Percentiles rank a stretch among this genome's conserved stretches.
These are phyloP conservation scores for Danio jaintianensis DNA, from an alignment of 2,797 vertebrate species.

Conservation along the genomic window DNA sequence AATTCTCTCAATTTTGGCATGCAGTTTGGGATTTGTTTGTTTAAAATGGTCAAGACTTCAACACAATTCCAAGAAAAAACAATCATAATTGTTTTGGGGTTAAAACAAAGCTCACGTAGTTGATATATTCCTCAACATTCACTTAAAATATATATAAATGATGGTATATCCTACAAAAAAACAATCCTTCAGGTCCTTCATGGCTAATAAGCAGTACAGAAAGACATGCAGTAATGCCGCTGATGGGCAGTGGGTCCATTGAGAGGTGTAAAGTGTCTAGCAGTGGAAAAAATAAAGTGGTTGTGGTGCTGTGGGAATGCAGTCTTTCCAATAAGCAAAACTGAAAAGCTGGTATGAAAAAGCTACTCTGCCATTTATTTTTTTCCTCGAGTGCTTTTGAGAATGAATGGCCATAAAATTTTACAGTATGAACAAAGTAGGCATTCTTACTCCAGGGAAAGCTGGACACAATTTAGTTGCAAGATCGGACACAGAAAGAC, in stretches of 20 bases:
- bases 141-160: too few relatives aligned
- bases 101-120: too few relatives aligned
- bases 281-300: constrained; percentile 30
- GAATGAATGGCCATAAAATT: constrained; percentile 25
- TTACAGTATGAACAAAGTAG: constrained; percentile 32
- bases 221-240: not conserved
- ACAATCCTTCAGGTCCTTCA: constrained; percentile 58
- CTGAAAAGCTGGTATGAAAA: constrained; percentile 27
- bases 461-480: constrained; percentile 19
- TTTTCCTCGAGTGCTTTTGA: constrained; percentile 8
- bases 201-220: not conserved
- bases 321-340: constrained; percentile 37
- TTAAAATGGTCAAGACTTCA: too few relatives aligned
- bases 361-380: constrained; percentile 1
- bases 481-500: not conserved
- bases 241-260: not conserved
- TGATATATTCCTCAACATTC: too few relatives aligned
- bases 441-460: constrained; percentile 25
- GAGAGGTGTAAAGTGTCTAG: constrained; percentile 27
- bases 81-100: too few relatives aligned
- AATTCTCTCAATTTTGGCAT: too few relatives aligned
- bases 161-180: too few relatives aligned
- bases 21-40: too few relatives aligned
- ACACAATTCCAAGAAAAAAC: too few relatives aligned
- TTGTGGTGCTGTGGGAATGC: constrained; percentile 15